Conservation (phyloP, 1,140 invertebrate species). For the Coelopa frigida region DNA sequence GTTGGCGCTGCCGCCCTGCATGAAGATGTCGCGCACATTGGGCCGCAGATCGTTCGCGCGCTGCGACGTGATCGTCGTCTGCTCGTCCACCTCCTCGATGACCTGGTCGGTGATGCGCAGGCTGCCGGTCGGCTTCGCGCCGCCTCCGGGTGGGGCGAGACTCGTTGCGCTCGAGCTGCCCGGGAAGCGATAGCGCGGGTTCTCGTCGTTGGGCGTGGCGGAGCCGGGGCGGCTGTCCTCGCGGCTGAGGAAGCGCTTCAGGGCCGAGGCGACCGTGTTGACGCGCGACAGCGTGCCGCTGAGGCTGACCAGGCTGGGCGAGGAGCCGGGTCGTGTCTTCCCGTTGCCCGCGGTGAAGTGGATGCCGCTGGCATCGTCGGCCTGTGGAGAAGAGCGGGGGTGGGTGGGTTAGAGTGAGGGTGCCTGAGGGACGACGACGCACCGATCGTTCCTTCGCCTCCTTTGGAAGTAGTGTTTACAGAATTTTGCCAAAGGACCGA, state of each 20-base stretch:
- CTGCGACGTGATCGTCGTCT: constrained; percentile 67
- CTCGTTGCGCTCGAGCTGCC: constrained; percentile 38
- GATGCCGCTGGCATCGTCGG: constrained; percentile 62
- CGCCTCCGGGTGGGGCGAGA: constrained; percentile 15
- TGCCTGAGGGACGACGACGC: too few relatives aligned
- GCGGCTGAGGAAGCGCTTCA: constrained; percentile 66
- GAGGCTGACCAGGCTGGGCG: constrained; percentile 46
- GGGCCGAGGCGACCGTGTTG: constrained; percentile 64
- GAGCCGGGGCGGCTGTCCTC: constrained; percentile 51
- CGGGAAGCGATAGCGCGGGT: constrained; percentile 30
- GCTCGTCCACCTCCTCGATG: constrained; percentile 77
- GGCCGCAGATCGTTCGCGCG: constrained; percentile 51
- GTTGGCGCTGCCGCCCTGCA: constrained; percentile 33
- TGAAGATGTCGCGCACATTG: constrained; percentile 52
- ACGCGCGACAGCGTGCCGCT: constrained; percentile 59
- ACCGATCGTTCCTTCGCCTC: too few relatives aligned
- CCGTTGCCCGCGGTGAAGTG: constrained; percentile 59
- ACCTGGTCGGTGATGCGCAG: constrained; percentile 67
- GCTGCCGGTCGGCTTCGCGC: constrained; percentile 47
- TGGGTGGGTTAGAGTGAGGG: too few relatives aligned
- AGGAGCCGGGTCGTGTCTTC: constrained; percentile 47
- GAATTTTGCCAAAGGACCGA: too few relatives aligned
- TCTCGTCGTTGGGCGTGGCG: constrained; percentile 34
- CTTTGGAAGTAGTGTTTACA: too few relatives aligned
- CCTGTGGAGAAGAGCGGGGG: constrained; percentile 24